These are phyloP conservation scores for Scaptomyza cyrtandrae DNA, from an alignment of 2,888 invertebrate genomes.

Conservation along the genomic window DNA sequence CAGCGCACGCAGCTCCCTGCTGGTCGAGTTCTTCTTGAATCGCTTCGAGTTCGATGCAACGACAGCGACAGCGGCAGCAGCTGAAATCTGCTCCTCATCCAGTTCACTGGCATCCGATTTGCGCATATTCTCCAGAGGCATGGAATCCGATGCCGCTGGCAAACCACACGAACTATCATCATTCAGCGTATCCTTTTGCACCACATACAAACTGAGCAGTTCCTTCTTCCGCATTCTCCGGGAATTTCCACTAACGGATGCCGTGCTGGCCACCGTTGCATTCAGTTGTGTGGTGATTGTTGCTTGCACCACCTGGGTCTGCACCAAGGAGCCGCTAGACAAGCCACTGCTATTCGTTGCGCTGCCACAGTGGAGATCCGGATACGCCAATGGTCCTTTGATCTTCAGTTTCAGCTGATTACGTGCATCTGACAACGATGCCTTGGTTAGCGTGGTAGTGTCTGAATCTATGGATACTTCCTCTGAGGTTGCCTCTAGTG, in stretches of 20 bases:
- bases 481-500: conserved; percentile 84
- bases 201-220: conserved; percentile 92
- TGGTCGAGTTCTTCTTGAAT: conserved; percentile 85
- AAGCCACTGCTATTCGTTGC: conserved; percentile 56
- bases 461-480: conserved; percentile 85
- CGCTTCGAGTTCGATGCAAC: conserved; percentile 84
- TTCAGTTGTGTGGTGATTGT: conserved; percentile 66
- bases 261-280: conserved; percentile 67
- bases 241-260: conserved; percentile 85
- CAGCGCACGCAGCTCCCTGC: conserved; percentile 88
- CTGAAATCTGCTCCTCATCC: conserved; percentile 93
- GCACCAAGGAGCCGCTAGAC: conserved; percentile 62
- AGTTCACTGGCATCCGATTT: conserved; percentile 94
- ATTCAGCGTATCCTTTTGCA: conserved; percentile 92
- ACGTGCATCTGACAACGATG: conserved; percentile 91
- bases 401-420: conserved; percentile 96
- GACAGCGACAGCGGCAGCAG: conserved; percentile 84
- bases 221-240: conserved; percentile 96
- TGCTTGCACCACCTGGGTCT: conserved; percentile 74
- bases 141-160: conserved; percentile 83
- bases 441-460: conserved; percentile 86
- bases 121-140: conserved; percentile 87
- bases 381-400: conserved; percentile 93
- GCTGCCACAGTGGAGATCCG: conserved; percentile 86
- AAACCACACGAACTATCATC: conserved; percentile 88